Evolutionary conservation across 2,113 vertebrate species (phyloP).

Genomic region (Chelonoidis abingdonii): DNA sequence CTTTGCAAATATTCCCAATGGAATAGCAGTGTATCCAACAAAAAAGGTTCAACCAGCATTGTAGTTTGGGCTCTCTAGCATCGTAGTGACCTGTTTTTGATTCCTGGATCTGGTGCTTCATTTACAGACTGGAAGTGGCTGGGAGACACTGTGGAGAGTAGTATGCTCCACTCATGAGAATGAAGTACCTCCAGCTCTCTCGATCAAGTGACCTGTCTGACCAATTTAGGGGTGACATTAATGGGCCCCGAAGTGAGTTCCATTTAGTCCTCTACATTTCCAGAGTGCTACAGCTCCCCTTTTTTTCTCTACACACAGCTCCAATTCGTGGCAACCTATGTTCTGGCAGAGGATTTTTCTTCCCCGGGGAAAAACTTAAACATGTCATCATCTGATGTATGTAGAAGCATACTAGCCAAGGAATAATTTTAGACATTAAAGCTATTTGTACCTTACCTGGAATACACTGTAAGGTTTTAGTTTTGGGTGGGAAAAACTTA

Average conservation of each 20-base stretch:
- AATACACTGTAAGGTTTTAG: not conserved
- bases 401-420: conserved; percentile 2
- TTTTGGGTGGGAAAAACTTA: not conserved
- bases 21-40: not conserved
- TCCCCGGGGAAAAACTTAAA: not conserved
- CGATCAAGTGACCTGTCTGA: rapidly evolving
- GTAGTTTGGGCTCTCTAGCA: not conserved
- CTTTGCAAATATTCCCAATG: conserved; percentile 4
- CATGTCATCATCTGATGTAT: not conserved
- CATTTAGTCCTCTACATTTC: not conserved
- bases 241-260: rapidly evolving
- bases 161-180: rapidly evolving
- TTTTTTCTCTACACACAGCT: not conserved
- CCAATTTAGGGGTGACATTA: not conserved
- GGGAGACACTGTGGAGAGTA: rapidly evolving
- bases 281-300: not conserved
- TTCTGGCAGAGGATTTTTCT: not conserved
- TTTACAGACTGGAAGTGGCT: rapidly evolving
- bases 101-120: not conserved
- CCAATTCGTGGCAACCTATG: not conserved
- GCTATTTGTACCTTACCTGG: not conserved
- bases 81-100: not conserved
- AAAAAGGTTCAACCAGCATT: not conserved
- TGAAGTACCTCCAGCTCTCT: not conserved
- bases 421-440: not conserved